These are phyloP conservation scores for Ceratosolen solmsi DNA, from an alignment of 1,140 invertebrate species.

Conservation along the genomic window DNA sequence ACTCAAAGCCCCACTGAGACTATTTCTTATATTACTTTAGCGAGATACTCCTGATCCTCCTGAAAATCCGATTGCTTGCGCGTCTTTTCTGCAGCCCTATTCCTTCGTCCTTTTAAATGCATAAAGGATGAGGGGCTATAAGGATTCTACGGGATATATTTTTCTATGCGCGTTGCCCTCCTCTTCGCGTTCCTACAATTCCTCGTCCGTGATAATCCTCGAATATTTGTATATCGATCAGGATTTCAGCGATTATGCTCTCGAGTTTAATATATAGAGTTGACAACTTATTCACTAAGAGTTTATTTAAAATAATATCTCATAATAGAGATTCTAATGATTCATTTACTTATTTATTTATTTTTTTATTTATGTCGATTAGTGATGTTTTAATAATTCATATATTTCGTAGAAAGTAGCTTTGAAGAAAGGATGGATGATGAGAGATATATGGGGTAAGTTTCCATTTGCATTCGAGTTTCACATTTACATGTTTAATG, in stretches of 20 bases:
- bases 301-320: no score
- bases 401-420: slow-evolving; percentile 18
- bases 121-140: not conserved
- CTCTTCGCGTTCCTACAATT: not conserved
- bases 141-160: not conserved
- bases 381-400: no score
- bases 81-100: not conserved
- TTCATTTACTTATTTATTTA: no score
- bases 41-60: not conserved
- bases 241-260: no score
- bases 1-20: no score
- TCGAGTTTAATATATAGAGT: no score
- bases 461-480: slow-evolving; percentile 83
- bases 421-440: slow-evolving; percentile 55
- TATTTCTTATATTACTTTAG: not conserved
- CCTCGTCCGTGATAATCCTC: not conserved
- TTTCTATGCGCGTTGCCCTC: not conserved
- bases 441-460: slow-evolving; percentile 78
- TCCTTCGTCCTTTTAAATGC: not conserved
- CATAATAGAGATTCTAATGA: no score
- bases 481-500: slow-evolving; percentile 88
- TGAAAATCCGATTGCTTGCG: not conserved
- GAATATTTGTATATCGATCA: no score
- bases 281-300: no score
- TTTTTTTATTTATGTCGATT: no score